Percentiles rank a stretch among this genome's conserved stretches.
Evolutionary conservation across 2,113 vertebrate genomes (phyloP).

Genomic region (Megaceryle torquata): DNA sequence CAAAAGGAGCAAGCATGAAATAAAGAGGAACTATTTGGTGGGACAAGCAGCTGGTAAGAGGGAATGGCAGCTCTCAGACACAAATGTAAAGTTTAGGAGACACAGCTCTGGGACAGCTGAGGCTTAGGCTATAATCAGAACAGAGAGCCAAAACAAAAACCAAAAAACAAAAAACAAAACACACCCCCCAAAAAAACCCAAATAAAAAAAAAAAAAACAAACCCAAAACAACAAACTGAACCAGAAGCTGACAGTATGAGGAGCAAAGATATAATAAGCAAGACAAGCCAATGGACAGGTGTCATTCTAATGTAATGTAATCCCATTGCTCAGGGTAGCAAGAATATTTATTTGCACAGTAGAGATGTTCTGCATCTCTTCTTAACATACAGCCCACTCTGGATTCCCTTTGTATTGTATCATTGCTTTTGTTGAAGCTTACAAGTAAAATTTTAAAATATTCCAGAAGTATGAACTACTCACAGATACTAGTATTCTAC

Average conservation of each 20-base stretch:
- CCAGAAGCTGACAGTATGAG: neutral
- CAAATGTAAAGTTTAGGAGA: neutral
- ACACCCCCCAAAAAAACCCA: no score
- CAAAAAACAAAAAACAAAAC: no score
- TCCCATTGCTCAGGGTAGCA: neutral
- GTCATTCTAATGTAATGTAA: neutral
- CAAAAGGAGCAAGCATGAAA: neutral
- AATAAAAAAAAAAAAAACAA: no score
- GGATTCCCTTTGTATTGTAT: neutral
- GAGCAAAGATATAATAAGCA: neutral
- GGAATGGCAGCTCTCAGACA: neutral
- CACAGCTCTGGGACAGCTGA: constrained; percentile 25
- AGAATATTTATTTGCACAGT: neutral
- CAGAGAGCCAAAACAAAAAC: neutral
- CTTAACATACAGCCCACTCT: neutral
- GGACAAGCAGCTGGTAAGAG: constrained; percentile 27
- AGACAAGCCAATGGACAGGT: neutral
- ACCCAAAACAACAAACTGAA: neutral
- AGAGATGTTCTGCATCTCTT: neutral
- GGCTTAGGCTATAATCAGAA: neutral
- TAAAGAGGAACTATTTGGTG: constrained; percentile 5
- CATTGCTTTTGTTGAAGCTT: neutral
- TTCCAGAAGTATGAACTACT: neutral
- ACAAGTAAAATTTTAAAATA: neutral
- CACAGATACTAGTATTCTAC: neutral